Percentiles rank a stretch among this genome's conserved stretches.
These are phyloP conservation scores for Enteromius argenteus DNA, from an alignment of 2,797 vertebrate species.

Conservation along the genomic window DNA sequence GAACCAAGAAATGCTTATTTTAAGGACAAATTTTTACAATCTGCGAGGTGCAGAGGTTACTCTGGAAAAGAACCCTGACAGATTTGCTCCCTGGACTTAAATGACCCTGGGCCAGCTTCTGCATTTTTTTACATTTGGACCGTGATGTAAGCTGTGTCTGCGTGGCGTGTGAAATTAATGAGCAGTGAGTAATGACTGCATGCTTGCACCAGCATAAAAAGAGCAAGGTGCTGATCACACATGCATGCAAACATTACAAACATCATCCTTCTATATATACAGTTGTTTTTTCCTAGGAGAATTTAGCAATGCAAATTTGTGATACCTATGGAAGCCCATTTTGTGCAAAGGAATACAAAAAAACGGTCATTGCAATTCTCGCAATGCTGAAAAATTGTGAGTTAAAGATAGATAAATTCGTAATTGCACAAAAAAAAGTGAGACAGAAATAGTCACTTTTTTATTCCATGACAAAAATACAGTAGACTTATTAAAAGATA, in stretches of 20 bases:
- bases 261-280: background rate
- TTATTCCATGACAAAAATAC: background rate
- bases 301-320: background rate
- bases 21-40: constrained; percentile 50
- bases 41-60: constrained; percentile 30
- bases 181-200: constrained; percentile 17
- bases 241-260: background rate
- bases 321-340: background rate
- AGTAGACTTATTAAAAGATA: background rate
- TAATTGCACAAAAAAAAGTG: background rate
- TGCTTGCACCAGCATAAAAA: constrained; percentile 3
- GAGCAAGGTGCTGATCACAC: background rate
- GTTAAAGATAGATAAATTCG: background rate
- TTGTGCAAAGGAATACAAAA: background rate
- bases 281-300: background rate
- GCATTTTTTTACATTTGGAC: background rate
- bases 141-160: background rate
- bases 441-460: background rate
- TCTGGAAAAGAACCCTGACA: constrained; percentile 17
- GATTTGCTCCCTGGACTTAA: background rate
- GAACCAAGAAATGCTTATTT: constrained; percentile 55
- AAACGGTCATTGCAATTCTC: background rate
- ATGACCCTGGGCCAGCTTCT: background rate
- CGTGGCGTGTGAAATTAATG: background rate
- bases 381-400: background rate